Evolutionary conservation across 2,888 invertebrate species (phyloP), one percentile per base, ranked within the genome.

Genomic region (Cyclophora punctaria): DNA sequence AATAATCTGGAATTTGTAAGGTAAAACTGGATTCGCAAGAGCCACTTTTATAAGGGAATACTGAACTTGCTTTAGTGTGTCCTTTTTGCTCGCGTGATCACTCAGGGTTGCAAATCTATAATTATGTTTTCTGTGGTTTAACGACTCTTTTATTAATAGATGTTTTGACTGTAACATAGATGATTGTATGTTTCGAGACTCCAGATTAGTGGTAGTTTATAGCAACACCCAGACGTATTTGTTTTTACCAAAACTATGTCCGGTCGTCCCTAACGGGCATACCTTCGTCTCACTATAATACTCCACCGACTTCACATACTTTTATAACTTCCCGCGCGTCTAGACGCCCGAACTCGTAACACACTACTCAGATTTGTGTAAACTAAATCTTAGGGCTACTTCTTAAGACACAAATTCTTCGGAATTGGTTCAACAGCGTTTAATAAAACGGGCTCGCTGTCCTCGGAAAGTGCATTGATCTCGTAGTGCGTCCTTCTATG

Each of bases 401-500:
- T 54, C 66, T 56, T 79, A 85, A 82, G 81, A 78, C 72, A 66
- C 64, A 74, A 77, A 77, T 83, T 60, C 70, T 58, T 62, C 66
- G 66, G 59, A 57, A 66, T 66, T 60, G 58, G 56, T 58, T 65
- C 59, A 67, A 70, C 70, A 74, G 76, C 76, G 75, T 77, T 73
- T 71, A 73, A 83, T 83, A 85, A 86, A 86, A 79, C 80, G 73
- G 75, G 79, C 82, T 73, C 75, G 77, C 76, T 83, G 83, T 85
- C 87, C 85, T 86, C 87, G 80, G 77, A 80, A 85, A 87, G 88
- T 87, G 87, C 88, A 88, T 88, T 88, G 88, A 86, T 88, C 88
- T 86, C 82, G 63, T 66, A 69, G 70, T 69, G 80, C 84, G 84
- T 88, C 87, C 87, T 87, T 85, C 83, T 83, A 75, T 75, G 74